Percentiles rank a stretch among this genome's conserved stretches.
Conservation (phyloP, 1,140 invertebrate species). For the Hormaphis cornu region DNA sequence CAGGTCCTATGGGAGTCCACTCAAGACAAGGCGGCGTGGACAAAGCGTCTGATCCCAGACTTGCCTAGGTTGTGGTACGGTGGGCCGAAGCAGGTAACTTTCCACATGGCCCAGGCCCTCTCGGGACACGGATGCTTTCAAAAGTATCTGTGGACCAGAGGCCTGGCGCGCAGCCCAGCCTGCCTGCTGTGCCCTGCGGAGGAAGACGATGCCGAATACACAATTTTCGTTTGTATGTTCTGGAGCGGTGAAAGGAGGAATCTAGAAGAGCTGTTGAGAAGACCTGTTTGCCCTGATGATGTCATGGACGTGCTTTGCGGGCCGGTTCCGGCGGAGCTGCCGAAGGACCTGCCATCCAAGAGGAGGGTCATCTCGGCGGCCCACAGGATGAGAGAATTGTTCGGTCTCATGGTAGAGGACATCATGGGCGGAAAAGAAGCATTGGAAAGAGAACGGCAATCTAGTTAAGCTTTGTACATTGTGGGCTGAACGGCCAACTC, state of each 20-base stretch:
- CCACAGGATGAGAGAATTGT: too few relatives aligned
- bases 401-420: too few relatives aligned
- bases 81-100: not conserved
- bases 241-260: not conserved
- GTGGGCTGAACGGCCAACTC: too few relatives aligned
- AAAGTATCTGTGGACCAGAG: not conserved
- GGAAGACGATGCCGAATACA: not conserved
- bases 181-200: not conserved
- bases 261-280: not conserved
- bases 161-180: not conserved
- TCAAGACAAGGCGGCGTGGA: not conserved
- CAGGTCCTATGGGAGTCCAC: too few relatives aligned
- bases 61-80: not conserved
- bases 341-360: not conserved
- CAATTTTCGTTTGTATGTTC: not conserved
- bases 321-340: rapidly evolving
- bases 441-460: too few relatives aligned
- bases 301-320: not conserved
- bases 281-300: not conserved
- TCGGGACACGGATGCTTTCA: not conserved
- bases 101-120: not conserved
- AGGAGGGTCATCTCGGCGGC: too few relatives aligned
- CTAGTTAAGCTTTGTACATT: too few relatives aligned
- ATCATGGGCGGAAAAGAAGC: too few relatives aligned
- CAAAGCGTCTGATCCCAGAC: not conserved